phyloP scores from a whole-genome alignment of 2,888 invertebrate genomes.

The Melieria omissa region DNA sequence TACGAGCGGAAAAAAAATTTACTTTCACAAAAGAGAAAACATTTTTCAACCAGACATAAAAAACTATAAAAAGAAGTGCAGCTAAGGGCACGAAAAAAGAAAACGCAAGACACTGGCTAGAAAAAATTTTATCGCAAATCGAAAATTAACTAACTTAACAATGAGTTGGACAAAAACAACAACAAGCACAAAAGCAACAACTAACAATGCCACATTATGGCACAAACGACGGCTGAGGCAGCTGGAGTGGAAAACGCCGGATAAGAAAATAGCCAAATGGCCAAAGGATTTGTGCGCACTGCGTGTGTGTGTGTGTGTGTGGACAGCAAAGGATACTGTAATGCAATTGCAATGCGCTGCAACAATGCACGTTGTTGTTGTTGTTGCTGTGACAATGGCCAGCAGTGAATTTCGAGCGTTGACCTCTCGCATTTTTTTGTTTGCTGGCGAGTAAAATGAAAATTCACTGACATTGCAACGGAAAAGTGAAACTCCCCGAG shows the following conservation, averaged over 20 bases:
- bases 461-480: too few species aligned
- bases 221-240: neutral
- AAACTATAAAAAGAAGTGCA: too few species aligned
- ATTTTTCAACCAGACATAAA: too few species aligned
- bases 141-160: constrained; percentile 34
- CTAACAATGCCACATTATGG: neutral
- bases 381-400: too few species aligned
- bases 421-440: too few species aligned
- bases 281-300: neutral
- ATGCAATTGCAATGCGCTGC: constrained; percentile 1
- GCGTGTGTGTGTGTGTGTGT: neutral
- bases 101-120: neutral
- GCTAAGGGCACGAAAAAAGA: neutral
- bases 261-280: constrained; percentile 4
- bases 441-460: too few species aligned
- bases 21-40: neutral
- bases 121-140: constrained; percentile 34
- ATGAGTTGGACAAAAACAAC: neutral
- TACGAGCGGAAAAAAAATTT: constrained; percentile 16
- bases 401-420: too few species aligned
- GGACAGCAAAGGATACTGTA: neutral
- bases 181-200: neutral
- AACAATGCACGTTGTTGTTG: neutral
- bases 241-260: neutral
- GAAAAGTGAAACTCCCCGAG: too few species aligned